Evolutionary conservation across 2,888 invertebrate genomes (phyloP).

Genomic region (Cryptosula pallasiana): DNA sequence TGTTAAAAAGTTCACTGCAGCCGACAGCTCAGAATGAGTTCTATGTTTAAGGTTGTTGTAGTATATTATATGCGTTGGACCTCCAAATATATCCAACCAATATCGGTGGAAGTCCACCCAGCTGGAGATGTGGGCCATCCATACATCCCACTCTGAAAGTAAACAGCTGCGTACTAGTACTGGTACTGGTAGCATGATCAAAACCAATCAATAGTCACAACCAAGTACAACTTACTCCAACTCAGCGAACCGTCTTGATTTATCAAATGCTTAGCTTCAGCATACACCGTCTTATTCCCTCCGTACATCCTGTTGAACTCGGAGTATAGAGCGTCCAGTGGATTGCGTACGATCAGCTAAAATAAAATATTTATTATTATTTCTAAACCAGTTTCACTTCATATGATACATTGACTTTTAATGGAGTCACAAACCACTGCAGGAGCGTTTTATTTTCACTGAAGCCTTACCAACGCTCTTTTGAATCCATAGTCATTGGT

Average conservation of each 20-base stretch:
- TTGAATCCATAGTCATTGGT: not conserved
- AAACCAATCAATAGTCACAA: too few species aligned
- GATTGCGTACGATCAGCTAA: not conserved
- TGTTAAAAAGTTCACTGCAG: not conserved
- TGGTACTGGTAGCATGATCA: too few species aligned
- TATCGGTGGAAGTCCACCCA: slow-evolving; percentile 25
- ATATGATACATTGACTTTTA: not conserved
- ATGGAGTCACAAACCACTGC: too few species aligned
- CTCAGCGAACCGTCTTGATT: slow-evolving; percentile 11
- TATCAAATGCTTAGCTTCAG: not conserved
- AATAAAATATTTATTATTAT: not conserved
- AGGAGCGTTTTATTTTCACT: too few species aligned
- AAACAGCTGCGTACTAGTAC: too few species aligned
- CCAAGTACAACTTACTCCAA: slow-evolving; percentile 23
- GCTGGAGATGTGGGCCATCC: slow-evolving; percentile 16
- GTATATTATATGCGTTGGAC: not conserved
- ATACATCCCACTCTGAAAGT: slow-evolving; percentile 23
- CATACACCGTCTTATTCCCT: slow-evolving; percentile 22
- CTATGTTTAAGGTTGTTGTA: slow-evolving; percentile 4
- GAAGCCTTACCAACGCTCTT: slow-evolving; percentile 12
- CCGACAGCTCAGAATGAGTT: not conserved
- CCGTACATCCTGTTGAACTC: slow-evolving; percentile 24
- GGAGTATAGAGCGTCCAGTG: slow-evolving; percentile 14
- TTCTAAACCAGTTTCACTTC: not conserved
- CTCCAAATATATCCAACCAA: slow-evolving; percentile 15